A percentile compares a stretch with the other conserved stretches of the same genome.
phyloP scores from a whole-genome alignment of 2,113 vertebrate species.

The Columba janthina region DNA sequence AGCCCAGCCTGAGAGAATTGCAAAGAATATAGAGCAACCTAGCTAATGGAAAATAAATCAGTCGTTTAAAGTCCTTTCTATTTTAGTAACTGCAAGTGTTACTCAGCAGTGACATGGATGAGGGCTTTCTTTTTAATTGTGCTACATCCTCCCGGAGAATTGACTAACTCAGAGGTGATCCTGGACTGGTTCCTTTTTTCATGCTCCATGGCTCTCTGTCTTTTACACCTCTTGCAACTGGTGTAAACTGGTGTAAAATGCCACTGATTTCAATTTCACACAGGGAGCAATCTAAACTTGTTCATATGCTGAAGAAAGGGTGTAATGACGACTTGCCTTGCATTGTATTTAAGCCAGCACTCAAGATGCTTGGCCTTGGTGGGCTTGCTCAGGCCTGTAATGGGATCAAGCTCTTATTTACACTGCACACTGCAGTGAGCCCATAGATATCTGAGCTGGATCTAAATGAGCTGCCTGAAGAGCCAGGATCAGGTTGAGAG shows the following conservation, averaged over 20 bases:
- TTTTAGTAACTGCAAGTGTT: neutral
- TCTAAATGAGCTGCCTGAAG: neutral
- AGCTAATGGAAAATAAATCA: constrained; percentile 44
- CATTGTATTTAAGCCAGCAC: neutral
- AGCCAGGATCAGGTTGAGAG: neutral
- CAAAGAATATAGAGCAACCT: neutral
- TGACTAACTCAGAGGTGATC: neutral
- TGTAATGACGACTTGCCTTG: neutral
- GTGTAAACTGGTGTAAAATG: neutral
- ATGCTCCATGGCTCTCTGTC: accelerated
- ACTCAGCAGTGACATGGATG: neutral
- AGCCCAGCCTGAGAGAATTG: neutral
- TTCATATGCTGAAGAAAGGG: neutral
- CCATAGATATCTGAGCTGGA: neutral
- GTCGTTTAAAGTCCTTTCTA: neutral
- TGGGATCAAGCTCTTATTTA: constrained; percentile 20
- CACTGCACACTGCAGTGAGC: neutral
- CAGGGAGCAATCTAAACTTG: neutral
- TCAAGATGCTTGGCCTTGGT: neutral
- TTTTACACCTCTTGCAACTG: neutral
- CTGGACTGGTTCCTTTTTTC: neutral
- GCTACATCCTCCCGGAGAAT: neutral
- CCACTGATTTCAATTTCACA: neutral
- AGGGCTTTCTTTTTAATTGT: neutral
- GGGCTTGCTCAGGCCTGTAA: neutral